Conservation (phyloP, 35 echinoderm and acorn worm species). For the Heliocidaris erythrogramma region DNA sequence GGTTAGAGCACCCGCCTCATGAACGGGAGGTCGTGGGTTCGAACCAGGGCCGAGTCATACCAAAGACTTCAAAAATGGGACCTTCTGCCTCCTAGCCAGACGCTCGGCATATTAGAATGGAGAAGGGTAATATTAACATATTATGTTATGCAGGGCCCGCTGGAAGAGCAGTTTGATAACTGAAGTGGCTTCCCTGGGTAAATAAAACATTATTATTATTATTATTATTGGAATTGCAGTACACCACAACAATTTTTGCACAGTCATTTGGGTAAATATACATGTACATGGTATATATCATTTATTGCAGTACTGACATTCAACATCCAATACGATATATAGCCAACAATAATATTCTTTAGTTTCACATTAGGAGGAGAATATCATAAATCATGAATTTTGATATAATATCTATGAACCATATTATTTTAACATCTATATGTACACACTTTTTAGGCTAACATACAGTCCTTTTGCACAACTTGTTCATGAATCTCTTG, state of each 20-base stretch:
- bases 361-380: not conserved
- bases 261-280: slow-evolving; percentile 12
- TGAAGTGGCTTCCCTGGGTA: too few relatives aligned
- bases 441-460: not conserved
- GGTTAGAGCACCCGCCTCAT: too few relatives aligned
- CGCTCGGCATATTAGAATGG: too few relatives aligned
- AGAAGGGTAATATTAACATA: too few relatives aligned
- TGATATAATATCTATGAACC: slow-evolving; percentile 25
- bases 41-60: too few relatives aligned
- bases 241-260: not conserved
- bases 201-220: too few relatives aligned
- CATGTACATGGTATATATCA: slow-evolving; percentile 37
- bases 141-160: too few relatives aligned
- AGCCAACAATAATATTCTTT: not conserved
- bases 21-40: too few relatives aligned
- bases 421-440: slow-evolving; percentile 14
- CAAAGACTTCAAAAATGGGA: too few relatives aligned
- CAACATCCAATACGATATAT: not conserved
- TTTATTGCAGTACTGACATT: slow-evolving; percentile 47
- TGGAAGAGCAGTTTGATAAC: too few relatives aligned
- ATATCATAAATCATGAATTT: not conserved
- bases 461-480: not conserved
- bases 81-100: too few relatives aligned
- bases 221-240: too few relatives aligned
- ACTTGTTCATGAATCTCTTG: not conserved